phyloP scores from a whole-genome alignment of 2,797 vertebrate genomes.

The Propithecus perrieri region DNA sequence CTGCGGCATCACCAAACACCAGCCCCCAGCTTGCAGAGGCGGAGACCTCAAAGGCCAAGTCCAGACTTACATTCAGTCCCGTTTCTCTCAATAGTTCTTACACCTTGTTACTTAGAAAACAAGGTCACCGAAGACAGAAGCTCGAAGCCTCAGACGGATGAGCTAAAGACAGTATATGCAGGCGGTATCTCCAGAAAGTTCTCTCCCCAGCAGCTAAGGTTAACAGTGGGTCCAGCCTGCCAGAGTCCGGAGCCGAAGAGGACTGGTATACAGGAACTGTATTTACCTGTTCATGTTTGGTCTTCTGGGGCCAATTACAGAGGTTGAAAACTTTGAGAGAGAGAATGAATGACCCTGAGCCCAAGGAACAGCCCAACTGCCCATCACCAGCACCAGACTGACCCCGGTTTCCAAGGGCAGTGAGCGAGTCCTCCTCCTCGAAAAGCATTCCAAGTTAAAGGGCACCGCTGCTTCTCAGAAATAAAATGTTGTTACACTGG shows the following conservation, averaged over 20 bases:
- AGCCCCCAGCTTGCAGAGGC: no score
- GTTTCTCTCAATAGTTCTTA: background rate
- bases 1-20: accelerated
- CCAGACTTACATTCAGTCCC: background rate
- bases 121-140: background rate
- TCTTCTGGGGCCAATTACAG: background rate
- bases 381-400: background rate
- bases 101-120: background rate
- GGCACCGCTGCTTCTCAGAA: background rate
- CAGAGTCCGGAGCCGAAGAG: background rate
- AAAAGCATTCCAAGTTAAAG: background rate
- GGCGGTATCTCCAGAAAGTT: background rate
- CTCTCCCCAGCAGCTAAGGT: background rate
- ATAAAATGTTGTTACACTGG: background rate
- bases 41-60: background rate
- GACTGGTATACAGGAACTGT: accelerated
- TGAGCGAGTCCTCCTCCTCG: background rate
- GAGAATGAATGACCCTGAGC: background rate
- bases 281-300: background rate
- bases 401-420: background rate
- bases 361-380: background rate
- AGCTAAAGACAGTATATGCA: background rate
- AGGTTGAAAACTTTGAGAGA: background rate
- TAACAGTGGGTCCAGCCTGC: no score
- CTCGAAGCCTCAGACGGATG: background rate